Evolutionary conservation across 2,113 vertebrate genomes (phyloP).

Genomic region (Megaleporinus macrocephalus): DNA sequence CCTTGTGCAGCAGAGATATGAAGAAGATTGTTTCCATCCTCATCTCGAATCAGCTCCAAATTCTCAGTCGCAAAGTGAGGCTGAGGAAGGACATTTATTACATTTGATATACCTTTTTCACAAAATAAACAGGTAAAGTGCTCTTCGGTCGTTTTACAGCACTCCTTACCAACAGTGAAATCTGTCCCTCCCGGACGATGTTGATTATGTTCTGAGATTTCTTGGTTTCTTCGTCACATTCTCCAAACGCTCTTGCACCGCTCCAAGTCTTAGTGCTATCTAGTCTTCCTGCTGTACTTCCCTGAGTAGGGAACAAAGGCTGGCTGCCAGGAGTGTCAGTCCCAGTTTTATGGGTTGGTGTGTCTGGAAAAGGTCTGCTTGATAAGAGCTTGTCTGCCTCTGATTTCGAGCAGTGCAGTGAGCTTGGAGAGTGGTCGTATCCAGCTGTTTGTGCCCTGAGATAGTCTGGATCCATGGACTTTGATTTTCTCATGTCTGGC

Average conservation of each 20-base stretch:
- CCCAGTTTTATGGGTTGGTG: conserved; percentile 74
- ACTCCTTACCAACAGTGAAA: conserved; percentile 90
- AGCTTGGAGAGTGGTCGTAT: conserved; percentile 71
- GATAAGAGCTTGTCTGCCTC: conserved; percentile 83
- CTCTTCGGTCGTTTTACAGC: neutral
- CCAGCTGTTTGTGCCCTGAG: conserved; percentile 69
- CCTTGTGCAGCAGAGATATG: conserved; percentile 91
- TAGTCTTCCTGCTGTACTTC: conserved; percentile 67
- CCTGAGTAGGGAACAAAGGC: conserved; percentile 77
- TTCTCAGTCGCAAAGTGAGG: conserved; percentile 95
- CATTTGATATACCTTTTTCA: neutral
- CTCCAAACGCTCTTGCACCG: conserved; percentile 72
- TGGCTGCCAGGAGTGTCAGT: conserved; percentile 75
- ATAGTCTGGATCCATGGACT: conserved; percentile 80
- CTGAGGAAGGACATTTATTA: conserved; percentile 66
- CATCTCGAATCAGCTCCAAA: conserved; percentile 92
- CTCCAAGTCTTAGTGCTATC: conserved; percentile 77
- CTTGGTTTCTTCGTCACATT: conserved; percentile 84
- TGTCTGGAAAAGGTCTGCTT: conserved; percentile 80
- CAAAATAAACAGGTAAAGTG: neutral
- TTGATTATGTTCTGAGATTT: conserved; percentile 95
- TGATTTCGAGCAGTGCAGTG: conserved; percentile 77
- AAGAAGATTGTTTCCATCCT: conserved; percentile 92
- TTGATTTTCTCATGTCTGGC: conserved; percentile 85
- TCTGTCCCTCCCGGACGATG: conserved; percentile 94